A percentile compares a stretch with the other conserved stretches of the same genome.
Conservation (phyloP, 2,888 invertebrate genomes). For the Melanargia galathea region DNA sequence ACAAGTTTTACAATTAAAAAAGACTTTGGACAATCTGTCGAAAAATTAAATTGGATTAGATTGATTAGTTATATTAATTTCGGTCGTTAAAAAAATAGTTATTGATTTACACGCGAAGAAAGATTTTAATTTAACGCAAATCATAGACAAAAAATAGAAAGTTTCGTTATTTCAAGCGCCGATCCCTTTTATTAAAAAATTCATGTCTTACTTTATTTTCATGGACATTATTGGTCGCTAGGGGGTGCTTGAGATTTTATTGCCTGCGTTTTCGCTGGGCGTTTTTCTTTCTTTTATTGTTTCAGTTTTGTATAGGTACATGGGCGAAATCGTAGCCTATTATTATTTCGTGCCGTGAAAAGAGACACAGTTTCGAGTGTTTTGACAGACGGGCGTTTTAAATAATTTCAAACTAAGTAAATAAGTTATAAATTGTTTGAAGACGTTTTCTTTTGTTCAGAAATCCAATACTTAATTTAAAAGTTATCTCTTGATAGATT, state of each 20-base stretch:
- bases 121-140: not conserved
- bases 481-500: too few species aligned
- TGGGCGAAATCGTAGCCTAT: conserved; percentile 33
- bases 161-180: not conserved
- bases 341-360: conserved; percentile 36
- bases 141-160: not conserved
- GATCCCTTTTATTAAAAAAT: not conserved
- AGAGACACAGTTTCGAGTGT: conserved; percentile 21
- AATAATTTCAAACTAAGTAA: not conserved
- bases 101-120: not conserved
- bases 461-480: too few species aligned
- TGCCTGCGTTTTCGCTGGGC: conserved; percentile 25
- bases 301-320: conserved; percentile 40
- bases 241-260: conserved; percentile 36
- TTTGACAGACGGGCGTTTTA: conserved; percentile 9
- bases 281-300: conserved; percentile 39
- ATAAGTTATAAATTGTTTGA: too few species aligned
- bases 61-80: too few species aligned
- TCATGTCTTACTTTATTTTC: conserved; percentile 21
- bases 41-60: too few species aligned
- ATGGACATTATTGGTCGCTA: conserved; percentile 39
- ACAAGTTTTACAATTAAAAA: too few species aligned
- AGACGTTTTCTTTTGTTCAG: too few species aligned
- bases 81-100: too few species aligned
- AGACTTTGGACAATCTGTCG: too few species aligned